Conservation (phyloP, 2,797 vertebrate species). For the Poeciliopsis turneri region DNA sequence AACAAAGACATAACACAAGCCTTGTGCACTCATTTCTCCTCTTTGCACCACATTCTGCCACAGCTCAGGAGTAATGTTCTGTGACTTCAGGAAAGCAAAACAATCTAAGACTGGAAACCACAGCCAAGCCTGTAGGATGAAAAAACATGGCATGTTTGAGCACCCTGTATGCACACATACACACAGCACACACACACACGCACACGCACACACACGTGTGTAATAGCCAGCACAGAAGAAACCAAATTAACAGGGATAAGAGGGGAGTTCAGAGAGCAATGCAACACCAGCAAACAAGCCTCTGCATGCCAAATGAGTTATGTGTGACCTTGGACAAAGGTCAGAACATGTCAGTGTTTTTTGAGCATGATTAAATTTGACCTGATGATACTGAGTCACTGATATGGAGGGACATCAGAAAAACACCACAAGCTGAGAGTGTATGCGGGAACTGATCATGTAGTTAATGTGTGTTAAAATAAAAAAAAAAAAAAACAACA, state of each 20-base stretch:
- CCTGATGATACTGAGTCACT: constrained; percentile 44
- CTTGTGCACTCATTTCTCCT: constrained; percentile 32
- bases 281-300: constrained; percentile 45
- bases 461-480: neutral
- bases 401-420: constrained; percentile 28
- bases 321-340: constrained; percentile 57
- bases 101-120: constrained; percentile 57
- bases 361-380: constrained; percentile 52
- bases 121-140: constrained; percentile 47
- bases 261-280: neutral
- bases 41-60: constrained; percentile 45
- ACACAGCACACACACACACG: constrained; percentile 11
- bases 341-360: constrained; percentile 24
- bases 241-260: neutral
- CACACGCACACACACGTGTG: constrained; percentile 5
- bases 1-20: constrained; percentile 51
- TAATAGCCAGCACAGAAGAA: constrained; percentile 9
- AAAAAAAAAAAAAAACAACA: neutral
- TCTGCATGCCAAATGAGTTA: constrained; percentile 37
- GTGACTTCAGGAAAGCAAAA: constrained; percentile 51
- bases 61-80: constrained; percentile 56
- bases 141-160: constrained; percentile 58
- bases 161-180: neutral
- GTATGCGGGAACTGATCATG: neutral
- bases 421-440: constrained; percentile 15